Conservation (phyloP, 2,113 vertebrate species). For the Cebus imitator region DNA sequence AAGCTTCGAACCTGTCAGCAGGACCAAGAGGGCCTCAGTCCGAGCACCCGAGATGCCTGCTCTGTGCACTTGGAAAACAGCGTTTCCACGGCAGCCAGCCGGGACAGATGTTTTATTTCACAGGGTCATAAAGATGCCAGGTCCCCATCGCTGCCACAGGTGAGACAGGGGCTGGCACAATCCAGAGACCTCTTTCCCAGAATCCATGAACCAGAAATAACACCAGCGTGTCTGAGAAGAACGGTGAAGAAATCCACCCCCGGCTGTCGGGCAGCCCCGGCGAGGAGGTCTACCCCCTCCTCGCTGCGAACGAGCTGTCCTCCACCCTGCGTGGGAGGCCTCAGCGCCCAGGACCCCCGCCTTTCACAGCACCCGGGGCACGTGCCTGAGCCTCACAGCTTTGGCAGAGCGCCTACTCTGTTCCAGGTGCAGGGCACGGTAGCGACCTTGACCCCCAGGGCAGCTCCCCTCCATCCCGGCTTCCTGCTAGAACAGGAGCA, state of each 20-base stretch:
- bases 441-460: background rate
- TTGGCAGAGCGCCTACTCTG: background rate
- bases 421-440: background rate
- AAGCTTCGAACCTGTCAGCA: too few species aligned
- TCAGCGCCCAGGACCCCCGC: background rate
- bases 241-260: background rate
- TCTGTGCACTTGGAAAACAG: background rate
- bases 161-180: background rate
- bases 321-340: background rate
- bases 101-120: background rate
- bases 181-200: background rate
- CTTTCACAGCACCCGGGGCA: accelerated
- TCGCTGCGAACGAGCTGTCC: background rate
- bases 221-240: background rate
- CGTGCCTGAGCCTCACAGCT: accelerated
- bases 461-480: background rate
- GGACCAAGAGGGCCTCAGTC: too few species aligned
- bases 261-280: too few species aligned
- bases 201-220: background rate
- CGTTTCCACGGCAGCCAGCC: accelerated
- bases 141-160: background rate
- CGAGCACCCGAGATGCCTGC: background rate
- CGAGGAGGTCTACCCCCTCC: background rate
- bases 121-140: too few species aligned
- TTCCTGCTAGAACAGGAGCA: background rate